phyloP scores from a whole-genome alignment of 1,140 invertebrate genomes.

The Mesaphorura yosii region DNA sequence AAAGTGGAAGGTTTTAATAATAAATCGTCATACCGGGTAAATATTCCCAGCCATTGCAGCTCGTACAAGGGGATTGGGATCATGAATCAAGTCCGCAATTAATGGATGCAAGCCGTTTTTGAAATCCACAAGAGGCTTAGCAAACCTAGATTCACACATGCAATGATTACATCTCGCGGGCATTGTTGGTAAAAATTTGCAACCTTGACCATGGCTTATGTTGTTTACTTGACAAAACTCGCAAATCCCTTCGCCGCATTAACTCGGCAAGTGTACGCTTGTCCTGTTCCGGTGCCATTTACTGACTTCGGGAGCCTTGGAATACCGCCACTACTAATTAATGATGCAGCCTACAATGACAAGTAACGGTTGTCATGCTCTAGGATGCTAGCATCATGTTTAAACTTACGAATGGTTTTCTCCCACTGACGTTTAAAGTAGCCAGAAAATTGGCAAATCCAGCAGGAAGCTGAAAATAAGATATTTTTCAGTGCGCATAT shows the following conservation, averaged over 20 bases:
- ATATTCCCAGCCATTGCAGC: constrained; percentile 14
- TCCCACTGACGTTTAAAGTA: constrained; percentile 19
- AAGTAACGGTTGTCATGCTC: too few relatives aligned
- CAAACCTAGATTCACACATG: constrained; percentile 22
- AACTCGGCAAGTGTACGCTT: constrained; percentile 4
- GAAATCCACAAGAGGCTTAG: constrained; percentile 23
- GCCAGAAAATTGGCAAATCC: constrained; percentile 23
- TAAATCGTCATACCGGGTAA: constrained; percentile 3
- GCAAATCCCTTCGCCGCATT: constrained; percentile 18
- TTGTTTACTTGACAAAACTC: constrained; percentile 9
- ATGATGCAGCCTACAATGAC: constrained; percentile 7
- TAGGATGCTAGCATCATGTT: too few relatives aligned
- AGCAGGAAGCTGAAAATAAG: constrained; percentile 7
- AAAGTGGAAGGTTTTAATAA: too few relatives aligned
- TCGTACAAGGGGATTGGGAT: constrained; percentile 15
- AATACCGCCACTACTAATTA: neutral
- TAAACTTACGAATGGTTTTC: constrained; percentile 16
- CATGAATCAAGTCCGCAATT: constrained; percentile 21
- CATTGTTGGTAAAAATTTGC: too few relatives aligned
- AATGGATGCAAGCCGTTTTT: constrained; percentile 22
- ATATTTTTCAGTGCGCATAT: too few relatives aligned
- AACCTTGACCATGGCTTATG: too few relatives aligned
- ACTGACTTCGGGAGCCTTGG: too few relatives aligned
- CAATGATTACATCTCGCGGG: too few relatives aligned
- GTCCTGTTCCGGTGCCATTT: neutral